Conservation (phyloP, 2,797 vertebrate species). For the Sandelia bainsii region DNA sequence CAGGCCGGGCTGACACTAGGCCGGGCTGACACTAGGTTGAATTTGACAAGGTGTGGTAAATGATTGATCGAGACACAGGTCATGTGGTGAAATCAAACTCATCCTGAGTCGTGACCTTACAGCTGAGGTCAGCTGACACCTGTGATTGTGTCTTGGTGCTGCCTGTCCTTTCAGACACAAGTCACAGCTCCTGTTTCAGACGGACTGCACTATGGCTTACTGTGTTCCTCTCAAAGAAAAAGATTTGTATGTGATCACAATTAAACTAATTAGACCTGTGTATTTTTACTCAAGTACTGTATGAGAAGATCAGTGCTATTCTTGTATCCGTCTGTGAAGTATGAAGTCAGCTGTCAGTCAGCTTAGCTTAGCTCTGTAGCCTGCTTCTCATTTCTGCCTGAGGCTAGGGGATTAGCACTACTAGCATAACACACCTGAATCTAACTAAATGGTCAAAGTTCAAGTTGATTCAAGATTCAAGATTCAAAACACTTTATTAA, state of each 20-base stretch:
- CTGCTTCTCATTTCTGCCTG: no score
- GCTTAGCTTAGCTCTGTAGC: no score
- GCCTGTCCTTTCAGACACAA: constrained; percentile 32
- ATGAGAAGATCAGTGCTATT: no score
- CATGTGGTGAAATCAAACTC: constrained; percentile 30
- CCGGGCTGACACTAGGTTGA: constrained; percentile 23
- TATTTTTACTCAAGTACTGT: no score
- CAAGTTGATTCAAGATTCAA: no score
- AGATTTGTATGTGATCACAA: constrained; percentile 51
- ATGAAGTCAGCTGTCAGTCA: no score
- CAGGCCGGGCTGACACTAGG: no score
- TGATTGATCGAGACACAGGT: constrained; percentile 56
- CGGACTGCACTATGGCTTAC: constrained; percentile 5
- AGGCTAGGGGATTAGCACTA: no score
- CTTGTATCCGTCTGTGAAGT: no score
- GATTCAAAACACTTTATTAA: no score
- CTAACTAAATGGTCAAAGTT: no score
- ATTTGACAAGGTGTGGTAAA: constrained; percentile 43
- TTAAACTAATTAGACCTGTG: constrained; percentile 36
- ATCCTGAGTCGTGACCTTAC: constrained; percentile 27
- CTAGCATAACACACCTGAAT: no score
- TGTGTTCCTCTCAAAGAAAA: constrained; percentile 39
- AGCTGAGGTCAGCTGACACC: constrained; percentile 40
- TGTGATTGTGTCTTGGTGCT: constrained; percentile 29
- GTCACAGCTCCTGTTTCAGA: constrained; percentile 53